These are phyloP conservation scores for Tragulus kanchil DNA, from an alignment of 2,113 vertebrate species.

Conservation along the genomic window DNA sequence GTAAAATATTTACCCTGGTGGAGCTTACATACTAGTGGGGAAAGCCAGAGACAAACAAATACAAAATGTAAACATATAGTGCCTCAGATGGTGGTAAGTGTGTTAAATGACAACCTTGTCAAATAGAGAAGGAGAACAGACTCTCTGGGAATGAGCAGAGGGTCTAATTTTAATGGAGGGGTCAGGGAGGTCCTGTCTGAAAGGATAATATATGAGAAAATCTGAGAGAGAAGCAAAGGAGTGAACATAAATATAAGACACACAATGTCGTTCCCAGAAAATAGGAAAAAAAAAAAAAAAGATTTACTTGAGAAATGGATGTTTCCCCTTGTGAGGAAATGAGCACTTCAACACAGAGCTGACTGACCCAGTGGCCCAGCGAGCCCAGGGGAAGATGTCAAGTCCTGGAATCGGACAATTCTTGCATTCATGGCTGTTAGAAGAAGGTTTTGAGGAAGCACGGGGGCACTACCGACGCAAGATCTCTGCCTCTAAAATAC, in stretches of 20 bases:
- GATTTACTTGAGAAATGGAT: background rate
- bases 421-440: background rate
- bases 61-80: background rate
- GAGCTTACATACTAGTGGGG: background rate
- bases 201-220: background rate
- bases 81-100: background rate
- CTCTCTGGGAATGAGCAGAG: accelerated
- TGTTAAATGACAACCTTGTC: accelerated
- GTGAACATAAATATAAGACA: background rate
- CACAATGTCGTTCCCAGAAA: background rate
- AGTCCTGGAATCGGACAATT: background rate
- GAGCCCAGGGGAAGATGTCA: too few species aligned
- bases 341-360: background rate
- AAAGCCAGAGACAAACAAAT: background rate
- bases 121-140: accelerated
- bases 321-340: accelerated
- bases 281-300: background rate
- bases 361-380: background rate
- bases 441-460: background rate
- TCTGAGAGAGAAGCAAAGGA: background rate
- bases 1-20: background rate
- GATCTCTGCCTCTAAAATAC: background rate
- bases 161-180: background rate
- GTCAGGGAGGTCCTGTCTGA: background rate
- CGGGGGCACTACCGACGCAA: too few species aligned